Base-by-base conservation (phyloP, 1,140 invertebrate genomes). In the Antheraea pernyi region DNA sequence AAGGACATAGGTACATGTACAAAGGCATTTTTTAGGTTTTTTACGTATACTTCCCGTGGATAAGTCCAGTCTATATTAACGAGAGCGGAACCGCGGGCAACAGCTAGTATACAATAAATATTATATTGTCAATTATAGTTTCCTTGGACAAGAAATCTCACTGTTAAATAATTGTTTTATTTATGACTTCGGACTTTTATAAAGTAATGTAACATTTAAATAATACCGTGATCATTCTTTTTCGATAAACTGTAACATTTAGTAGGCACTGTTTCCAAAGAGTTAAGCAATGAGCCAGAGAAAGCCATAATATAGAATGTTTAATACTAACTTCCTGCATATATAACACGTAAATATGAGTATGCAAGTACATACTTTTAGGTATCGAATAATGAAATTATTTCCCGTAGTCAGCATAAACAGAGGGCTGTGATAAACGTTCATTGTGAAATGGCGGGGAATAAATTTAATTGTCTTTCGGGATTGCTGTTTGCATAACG, bases 221-320 rank as follows among this genome's bases (percentile, higher is more conserved):
- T n/a, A 48, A 48, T 48, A 11, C 13, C 46, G 7, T 3, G 13
- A 48, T 9, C 11, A 48, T 11, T 13, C 3, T 48, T 48, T 53
- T 53, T 16, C 2, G 1, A 16, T 10, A 16, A 53, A 53, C 16
- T 53, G 16, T 2, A n/a, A 53, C 6, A 53, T 53, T 53, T 53
- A 53, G 39, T 42, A 42, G 39, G 39, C 39, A 42, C 39, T 42
- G 7, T 42, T 72, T 48, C 19, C 59, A 65, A 19, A n/a, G 59
- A 46, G 42, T 48, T 30, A 66, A 71, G 72, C 72, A 71, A 63
- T 65, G 63, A 71, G 72, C 68, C 67, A 75, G 70, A 71, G 46
- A 42, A 7, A 8, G 39, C 79, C 76, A 79, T 86, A 89, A 80
- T 83, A 85, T 86, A 89, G 79, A 82, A 85, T 89, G 85, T 90